Evolutionary conservation across 2,797 vertebrate genomes (phyloP), one percentile per base, ranked within the genome.

Genomic region (Eidolon dupreanum): DNA sequence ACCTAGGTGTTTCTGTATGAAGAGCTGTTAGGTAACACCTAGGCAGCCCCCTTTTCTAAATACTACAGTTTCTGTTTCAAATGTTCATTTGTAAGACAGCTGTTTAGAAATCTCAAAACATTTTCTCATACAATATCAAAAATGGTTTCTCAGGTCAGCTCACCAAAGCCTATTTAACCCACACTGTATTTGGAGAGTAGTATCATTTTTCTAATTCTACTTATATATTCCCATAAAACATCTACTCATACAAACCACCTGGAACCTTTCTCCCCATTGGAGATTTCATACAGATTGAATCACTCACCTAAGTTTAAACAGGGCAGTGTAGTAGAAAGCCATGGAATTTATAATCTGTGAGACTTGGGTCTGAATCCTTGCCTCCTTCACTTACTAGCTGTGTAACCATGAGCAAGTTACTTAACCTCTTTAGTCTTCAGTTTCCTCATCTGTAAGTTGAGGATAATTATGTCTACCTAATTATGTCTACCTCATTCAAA

Each of bases 11-110:
- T 90, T 96, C 55, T 87, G 9, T 86, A 93, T 93, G 26, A 43
- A 91, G 33, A 73, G 38, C 22, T 87, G 41, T 83, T 96, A 93
- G 73, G 36, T 73, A 94, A 82, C 79, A 79, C 49, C n/a, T 85
- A 93, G 31, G 38, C 24, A 93, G 82, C 28, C 22, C 24, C 36
- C 51, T 73, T 70, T 68, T 43, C 78, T 31, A 93, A 93, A 73
- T 65, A 94, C n/a, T 55, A 71, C 22, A 81, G 28, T 70, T 94
- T 88, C 41, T 85, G 61, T 88, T 88, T 96, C 57, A 93, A 97
- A 96, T 71, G 22, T 77, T 95, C 77, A 92, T 70, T 81, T 94
- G 22, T 94, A 97, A 96, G 38, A 96, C 4, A 96, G 57, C 8
- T 93, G 3, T 82, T 96, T 79, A 70, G 41, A 89, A 79, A 88